Base-by-base conservation (phyloP, 64 coral and sea anemone genomes). In the Actinia tenebrosa region DNA sequence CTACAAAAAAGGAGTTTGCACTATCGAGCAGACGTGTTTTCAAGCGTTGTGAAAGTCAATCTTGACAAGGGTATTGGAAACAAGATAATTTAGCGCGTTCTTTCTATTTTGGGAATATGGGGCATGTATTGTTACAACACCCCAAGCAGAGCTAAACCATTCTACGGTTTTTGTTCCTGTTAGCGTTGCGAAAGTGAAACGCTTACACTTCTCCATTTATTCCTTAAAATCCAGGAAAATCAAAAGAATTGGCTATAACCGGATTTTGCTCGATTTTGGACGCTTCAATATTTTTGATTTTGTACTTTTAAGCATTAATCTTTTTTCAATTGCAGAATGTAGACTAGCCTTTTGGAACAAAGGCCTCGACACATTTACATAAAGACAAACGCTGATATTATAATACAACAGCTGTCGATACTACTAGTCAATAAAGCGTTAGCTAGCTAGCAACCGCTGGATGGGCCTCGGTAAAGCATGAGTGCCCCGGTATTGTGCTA, bases 341-440 rank as follows among this genome's bases (percentile, higher is more conserved):
- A 81, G 79, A 81, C 79, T 81, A 81, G 79, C 79, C 79, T 81
- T 50, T 81, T 81, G 43, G 79, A 81, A 81, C 79, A 81, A 81
- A 81, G 79, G 13, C 43, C 69, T 45, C 79, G 7, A 20, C 27
- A 11, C 43, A 81, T 81, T 81, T 81, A 53, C 79, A 81, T 81
- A 81, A 81, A 81, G 79, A 81, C 79, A 81, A 81, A 53, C 43
- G 50, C 44, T n/a, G 19, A 53, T 81, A 81, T 91, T 60, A 71
- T 80, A 83, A 80, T 71, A 68, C 45, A 79, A 71, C 90, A 92
- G 90, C 90, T 92, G 90, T 82, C 68, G 85, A 84, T 89, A 84
- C 78, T 60, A 46, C 71, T 71, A 92, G 86, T 87, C 85, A 92
- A 87, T 87, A 84, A 71, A n/a, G 85, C 78, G 55, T 44, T 50